Conservation (phyloP, 2,888 invertebrate genomes). For the Crepidodera aurea region DNA sequence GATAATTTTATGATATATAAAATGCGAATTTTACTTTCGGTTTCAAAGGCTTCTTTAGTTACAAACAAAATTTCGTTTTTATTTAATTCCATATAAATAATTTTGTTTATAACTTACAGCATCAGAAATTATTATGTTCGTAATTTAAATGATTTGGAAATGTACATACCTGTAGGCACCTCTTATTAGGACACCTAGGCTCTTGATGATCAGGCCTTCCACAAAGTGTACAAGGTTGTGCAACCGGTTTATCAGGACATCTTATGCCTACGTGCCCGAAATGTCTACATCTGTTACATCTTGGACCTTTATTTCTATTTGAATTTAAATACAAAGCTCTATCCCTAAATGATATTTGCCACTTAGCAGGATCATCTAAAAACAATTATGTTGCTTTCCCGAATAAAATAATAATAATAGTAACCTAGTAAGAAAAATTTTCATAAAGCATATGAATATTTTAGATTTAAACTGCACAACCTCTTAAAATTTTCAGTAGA, state of each 20-base stretch:
- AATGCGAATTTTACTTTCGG: too few species aligned
- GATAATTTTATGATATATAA: too few species aligned
- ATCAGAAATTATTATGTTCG: too few species aligned
- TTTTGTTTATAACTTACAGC: too few species aligned
- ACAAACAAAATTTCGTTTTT: too few species aligned
- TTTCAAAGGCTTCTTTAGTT: too few species aligned
- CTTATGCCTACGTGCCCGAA: constrained; percentile 69
- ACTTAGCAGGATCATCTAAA: constrained; percentile 67
- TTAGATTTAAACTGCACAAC: too few species aligned
- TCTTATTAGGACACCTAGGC: constrained; percentile 72
- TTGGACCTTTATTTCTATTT: constrained; percentile 47
- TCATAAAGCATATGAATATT: too few species aligned
- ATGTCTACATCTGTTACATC: constrained; percentile 72
- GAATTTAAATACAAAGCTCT: constrained; percentile 36
- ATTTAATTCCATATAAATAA: too few species aligned
- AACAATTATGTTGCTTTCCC: constrained; percentile 26
- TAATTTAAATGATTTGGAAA: too few species aligned
- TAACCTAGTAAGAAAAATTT: too few species aligned
- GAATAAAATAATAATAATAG: neutral
- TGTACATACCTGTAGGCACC: constrained; percentile 74
- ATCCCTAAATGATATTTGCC: constrained; percentile 62
- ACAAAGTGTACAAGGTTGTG: constrained; percentile 70
- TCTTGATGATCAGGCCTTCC: constrained; percentile 72
- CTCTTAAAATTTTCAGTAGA: too few species aligned
- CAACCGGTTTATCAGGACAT: constrained; percentile 65